A percentile compares a stretch with the other conserved stretches of the same genome.
Conservation (phyloP, 2,797 vertebrate genomes). For the Phrynocephalus guinanensis region DNA sequence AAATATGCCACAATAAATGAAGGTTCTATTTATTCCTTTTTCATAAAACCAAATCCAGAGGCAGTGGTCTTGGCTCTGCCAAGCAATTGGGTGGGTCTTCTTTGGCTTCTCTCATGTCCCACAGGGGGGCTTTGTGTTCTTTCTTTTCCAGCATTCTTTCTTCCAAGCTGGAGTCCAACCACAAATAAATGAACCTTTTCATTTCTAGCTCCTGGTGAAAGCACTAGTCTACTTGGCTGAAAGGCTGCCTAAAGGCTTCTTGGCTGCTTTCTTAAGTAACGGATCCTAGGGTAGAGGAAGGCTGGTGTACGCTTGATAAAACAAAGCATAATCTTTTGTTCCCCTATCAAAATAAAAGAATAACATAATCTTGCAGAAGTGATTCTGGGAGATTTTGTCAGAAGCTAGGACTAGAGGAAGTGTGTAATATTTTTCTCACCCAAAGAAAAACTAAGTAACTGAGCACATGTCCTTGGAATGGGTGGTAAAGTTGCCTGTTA, state of each 20-base stretch:
- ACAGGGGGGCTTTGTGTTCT: not conserved
- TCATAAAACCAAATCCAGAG: not conserved
- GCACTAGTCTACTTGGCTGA: not conserved
- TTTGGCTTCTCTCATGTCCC: not conserved
- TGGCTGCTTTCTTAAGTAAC: not conserved
- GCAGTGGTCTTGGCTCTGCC: not conserved
- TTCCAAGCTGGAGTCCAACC: not conserved
- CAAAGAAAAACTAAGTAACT: not conserved
- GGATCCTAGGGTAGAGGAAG: not conserved
- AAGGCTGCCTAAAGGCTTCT: not conserved
- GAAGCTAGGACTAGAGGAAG: accelerated
- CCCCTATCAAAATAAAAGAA: not conserved
- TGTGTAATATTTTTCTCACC: constrained; percentile 11
- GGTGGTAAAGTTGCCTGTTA: no score
- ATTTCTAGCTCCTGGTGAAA: not conserved
- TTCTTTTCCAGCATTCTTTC: not conserved
- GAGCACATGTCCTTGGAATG: not conserved
- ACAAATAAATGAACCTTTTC: not conserved
- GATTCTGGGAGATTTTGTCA: not conserved
- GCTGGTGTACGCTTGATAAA: not conserved
- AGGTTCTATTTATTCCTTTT: not conserved
- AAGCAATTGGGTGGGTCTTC: not conserved
- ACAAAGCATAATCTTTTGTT: not conserved
- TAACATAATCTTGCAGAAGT: not conserved
- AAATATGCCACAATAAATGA: not conserved